These are phyloP conservation scores for Augochlorella aurata DNA, from an alignment of 2,888 invertebrate genomes.

Conservation along the genomic window DNA sequence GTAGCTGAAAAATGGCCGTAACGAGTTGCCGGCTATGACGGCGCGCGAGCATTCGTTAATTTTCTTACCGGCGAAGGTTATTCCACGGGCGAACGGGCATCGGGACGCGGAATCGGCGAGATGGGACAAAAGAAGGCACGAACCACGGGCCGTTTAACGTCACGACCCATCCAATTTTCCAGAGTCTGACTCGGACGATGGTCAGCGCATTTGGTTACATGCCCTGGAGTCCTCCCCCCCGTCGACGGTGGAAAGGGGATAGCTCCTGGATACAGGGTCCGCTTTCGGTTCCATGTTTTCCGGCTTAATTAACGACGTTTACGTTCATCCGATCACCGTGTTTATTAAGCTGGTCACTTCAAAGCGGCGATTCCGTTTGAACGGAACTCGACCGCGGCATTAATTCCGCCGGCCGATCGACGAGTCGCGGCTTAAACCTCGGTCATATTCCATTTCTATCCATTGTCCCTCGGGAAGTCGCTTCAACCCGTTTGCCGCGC, in stretches of 20 bases:
- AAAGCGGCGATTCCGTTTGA: constrained; percentile 53
- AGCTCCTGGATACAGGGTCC: constrained; percentile 11
- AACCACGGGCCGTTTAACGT: constrained; percentile 52
- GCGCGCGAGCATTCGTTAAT: background rate
- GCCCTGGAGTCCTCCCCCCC: constrained; percentile 46
- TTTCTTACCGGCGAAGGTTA: constrained; percentile 33
- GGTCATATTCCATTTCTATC: background rate
- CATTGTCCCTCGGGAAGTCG: background rate
- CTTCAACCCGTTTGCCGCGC: background rate
- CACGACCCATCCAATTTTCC: constrained; percentile 72
- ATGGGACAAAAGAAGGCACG: constrained; percentile 32
- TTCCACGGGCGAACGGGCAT: constrained; percentile 43
- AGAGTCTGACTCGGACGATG: constrained; percentile 68
- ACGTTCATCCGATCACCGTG: constrained; percentile 39
- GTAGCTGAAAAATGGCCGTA: background rate
- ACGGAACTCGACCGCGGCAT: constrained; percentile 30
- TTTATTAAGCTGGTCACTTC: constrained; percentile 55
- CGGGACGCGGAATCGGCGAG: constrained; percentile 38
- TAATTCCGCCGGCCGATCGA: constrained; percentile 24
- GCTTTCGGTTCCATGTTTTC: constrained; percentile 52
- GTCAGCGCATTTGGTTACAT: constrained; percentile 56
- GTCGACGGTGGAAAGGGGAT: constrained; percentile 19
- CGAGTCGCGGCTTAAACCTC: background rate
- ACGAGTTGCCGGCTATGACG: background rate
- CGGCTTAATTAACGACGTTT: constrained; percentile 59